Base-by-base conservation (phyloP, 2,888 invertebrate species). In the Esperia sulphurella region DNA sequence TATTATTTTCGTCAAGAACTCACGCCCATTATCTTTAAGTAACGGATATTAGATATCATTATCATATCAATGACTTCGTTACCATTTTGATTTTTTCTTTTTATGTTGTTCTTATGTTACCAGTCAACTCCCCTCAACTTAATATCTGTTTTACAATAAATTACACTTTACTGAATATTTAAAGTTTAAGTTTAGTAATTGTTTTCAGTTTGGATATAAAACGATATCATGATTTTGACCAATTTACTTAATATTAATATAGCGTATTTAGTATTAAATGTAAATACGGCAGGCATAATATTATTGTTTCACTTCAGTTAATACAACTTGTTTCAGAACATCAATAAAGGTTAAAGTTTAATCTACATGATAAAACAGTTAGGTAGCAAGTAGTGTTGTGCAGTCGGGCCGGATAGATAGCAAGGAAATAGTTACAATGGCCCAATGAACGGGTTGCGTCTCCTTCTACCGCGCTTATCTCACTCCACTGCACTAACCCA, bases 401-500 rank as follows among this genome's bases (percentile, higher is more conserved):
- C 41, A 41, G 29, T n/a, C 8, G 10, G 9, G 40, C 55, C 41
- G 44, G 45, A 52, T 46, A 61, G 61, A 64, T 50, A 56, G 45
- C 40, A 35, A 54, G 58, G 54, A 63, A 65, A 64, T 63, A 59
- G 65, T 63, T 51, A 48, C 57, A 66, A 66, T 66, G 64, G 62
- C 54, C 64, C 63, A 63, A 68, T 67, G 63, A 70, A 59, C 64
- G 61, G 55, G 55, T 49, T 53, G 65, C 55, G 57, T 65, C 58
- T 61, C 55, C 59, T 57, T 61, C 59, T 57, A 57, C 52, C 44
- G 50, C 49, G 62, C 66, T 75, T 75, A 75, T 75, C 75, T 71
- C 52, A 49, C 45, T 48, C 51, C 54, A 58, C 44, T 47, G 53
- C 53, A 56, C 52, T 54, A 52, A 53, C 66, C 62, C 56, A 57